phyloP scores from a whole-genome alignment of 2,797 vertebrate species.

The Rhinogobio ventralis region DNA sequence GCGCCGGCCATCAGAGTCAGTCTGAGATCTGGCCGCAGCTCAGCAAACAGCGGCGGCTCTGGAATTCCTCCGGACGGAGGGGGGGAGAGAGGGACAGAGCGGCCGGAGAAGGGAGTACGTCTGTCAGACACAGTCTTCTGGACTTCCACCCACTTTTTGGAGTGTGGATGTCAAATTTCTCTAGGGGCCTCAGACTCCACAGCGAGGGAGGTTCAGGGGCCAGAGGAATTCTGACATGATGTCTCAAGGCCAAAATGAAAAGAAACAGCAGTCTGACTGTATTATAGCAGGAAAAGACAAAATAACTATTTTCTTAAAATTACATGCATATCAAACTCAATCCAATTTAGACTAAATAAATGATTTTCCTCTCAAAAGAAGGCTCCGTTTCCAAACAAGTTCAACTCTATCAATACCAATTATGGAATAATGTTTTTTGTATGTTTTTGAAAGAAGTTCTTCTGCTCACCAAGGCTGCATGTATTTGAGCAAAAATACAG shows the following conservation, averaged over 20 bases:
- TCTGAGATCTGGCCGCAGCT: conserved; percentile 61
- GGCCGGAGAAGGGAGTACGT: conserved; percentile 18
- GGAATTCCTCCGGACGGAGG: conserved; percentile 64
- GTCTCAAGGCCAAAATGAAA: conserved; percentile 36
- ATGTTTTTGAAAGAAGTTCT: neutral
- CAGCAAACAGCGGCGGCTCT: conserved; percentile 69
- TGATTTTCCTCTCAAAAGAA: neutral
- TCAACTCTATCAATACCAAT: neutral
- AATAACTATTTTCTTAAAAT: neutral
- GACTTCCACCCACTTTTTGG: conserved; percentile 51
- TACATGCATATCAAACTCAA: neutral
- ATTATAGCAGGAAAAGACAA: neutral
- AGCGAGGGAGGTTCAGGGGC: neutral
- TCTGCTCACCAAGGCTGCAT: neutral
- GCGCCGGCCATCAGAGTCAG: conserved; percentile 53
- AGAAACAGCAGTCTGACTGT: conserved; percentile 5
- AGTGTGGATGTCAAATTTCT: conserved; percentile 63
- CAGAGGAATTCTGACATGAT: conserved; percentile 17
- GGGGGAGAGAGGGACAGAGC: neutral
- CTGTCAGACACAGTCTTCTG: conserved; percentile 10
- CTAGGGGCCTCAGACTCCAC: conserved; percentile 62
- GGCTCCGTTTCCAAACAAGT: neutral
- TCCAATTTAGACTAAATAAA: neutral
- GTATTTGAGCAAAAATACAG: neutral
- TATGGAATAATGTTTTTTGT: neutral